Conservation (phyloP, 2,113 vertebrate species). For the Psettodes erumei region DNA sequence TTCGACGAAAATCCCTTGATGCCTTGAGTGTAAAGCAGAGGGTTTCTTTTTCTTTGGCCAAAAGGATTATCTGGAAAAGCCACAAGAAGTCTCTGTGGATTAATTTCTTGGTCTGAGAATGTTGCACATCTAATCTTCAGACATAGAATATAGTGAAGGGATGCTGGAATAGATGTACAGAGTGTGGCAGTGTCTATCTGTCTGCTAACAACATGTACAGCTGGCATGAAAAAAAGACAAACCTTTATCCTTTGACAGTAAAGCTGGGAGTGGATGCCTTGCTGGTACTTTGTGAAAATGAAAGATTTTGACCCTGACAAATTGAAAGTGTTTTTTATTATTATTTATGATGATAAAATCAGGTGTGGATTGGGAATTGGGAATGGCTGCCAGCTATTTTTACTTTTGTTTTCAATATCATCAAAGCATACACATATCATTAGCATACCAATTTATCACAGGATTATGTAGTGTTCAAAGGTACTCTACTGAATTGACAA, state of each 20-base stretch:
- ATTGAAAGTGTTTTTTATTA: slow-evolving; percentile 2
- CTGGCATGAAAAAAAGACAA: slow-evolving; percentile 39
- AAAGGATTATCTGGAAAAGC: slow-evolving; percentile 77
- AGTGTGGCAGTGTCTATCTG: slow-evolving; percentile 42
- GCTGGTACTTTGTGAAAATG: slow-evolving; percentile 49
- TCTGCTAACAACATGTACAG: slow-evolving; percentile 74
- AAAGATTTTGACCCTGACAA: slow-evolving; percentile 38
- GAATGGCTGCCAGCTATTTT: slow-evolving; percentile 14
- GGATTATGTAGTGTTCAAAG: not conserved
- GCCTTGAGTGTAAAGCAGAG: slow-evolving; percentile 40
- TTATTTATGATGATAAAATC: not conserved
- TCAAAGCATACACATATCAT: slow-evolving; percentile 18
- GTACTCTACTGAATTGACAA: not conserved
- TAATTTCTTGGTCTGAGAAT: slow-evolving; percentile 71
- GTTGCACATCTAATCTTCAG: slow-evolving; percentile 75
- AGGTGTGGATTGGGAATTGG: not conserved
- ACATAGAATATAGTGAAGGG: slow-evolving; percentile 66
- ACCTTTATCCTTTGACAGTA: slow-evolving; percentile 51
- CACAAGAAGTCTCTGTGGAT: slow-evolving; percentile 73
- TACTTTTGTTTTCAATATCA: slow-evolving; percentile 16
- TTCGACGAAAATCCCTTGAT: not conserved
- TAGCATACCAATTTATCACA: not conserved
- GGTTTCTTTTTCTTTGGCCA: slow-evolving; percentile 63
- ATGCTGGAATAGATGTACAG: slow-evolving; percentile 49
- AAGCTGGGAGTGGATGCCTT: slow-evolving; percentile 42